Evolutionary conservation across 2,113 vertebrate species (phyloP), one percentile per base, ranked within the genome.

Genomic region (Dromas ardeola): DNA sequence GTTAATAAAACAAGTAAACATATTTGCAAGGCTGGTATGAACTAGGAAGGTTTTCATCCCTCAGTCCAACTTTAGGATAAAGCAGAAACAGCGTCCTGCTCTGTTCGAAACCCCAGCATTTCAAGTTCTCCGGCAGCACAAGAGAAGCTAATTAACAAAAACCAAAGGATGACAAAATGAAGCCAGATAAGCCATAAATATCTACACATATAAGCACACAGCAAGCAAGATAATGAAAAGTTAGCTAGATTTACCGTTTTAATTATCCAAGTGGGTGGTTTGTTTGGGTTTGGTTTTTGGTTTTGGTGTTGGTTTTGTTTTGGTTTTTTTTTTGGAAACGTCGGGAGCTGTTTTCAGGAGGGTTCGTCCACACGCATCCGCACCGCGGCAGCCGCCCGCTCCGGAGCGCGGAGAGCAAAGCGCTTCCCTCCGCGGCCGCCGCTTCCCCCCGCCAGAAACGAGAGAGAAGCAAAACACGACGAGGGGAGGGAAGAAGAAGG

Each of bases 181-280:
- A 94, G 42, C 58, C 73, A 69, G 45, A 81, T 53, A 87, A 93
- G 36, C 65, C 83, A 82, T 20, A 88, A 88, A 88, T 29, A 80
- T 62, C 66, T 79, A 79, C 81, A 72, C 17, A 69, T 7, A 95
- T 42, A 91, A 89, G 30, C 74, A 94, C 49, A 72, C 53, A 91
- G 53, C 88, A 95, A 96, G 70, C 82, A 80, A 91, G 40, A 91
- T 56, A 97, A 92, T 19, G 52, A 93, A 89, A 97, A 96, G 93
- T 86, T 82, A 88, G 45, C 66, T 25, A 32, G 53, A 95, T 94
- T 97, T 96, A 97, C 95, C 94, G 95, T 95, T 97, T 81, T 42
- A 94, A 82, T 96, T 87, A 89, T 96, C 94, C 93, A 27, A 87
- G 90, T 95, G 74, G 90, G 87, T 15, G 87, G 84, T 87, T 87